Evolutionary conservation across 2,113 vertebrate genomes (phyloP).

Genomic region (Elachura formosa): DNA sequence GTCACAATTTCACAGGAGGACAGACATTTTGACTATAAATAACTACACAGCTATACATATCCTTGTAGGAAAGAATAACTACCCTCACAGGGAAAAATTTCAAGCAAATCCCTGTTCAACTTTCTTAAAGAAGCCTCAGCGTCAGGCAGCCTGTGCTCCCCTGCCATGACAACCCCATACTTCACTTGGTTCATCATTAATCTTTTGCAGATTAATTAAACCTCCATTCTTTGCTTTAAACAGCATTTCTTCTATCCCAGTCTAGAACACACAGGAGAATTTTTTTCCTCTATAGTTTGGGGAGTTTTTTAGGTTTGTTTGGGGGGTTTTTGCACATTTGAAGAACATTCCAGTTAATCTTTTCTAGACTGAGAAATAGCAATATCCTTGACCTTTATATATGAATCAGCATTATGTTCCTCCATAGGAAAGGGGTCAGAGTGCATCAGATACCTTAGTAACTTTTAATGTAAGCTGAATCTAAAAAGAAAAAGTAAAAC

Average conservation of each 20-base stretch:
- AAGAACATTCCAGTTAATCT: neutral
- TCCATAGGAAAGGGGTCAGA: neutral
- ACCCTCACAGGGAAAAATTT: neutral
- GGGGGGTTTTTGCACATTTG: neutral
- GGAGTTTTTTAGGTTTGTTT: neutral
- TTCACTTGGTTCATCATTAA: neutral
- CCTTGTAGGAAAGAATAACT: neutral
- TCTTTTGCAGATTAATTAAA: neutral
- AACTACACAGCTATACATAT: neutral
- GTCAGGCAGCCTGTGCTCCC: neutral
- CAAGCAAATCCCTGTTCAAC: neutral
- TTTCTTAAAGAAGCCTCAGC: neutral
- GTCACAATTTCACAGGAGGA: neutral
- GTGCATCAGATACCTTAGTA: neutral
- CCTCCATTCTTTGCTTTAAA: neutral
- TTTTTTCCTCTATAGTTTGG: neutral
- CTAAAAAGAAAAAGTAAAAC: neutral
- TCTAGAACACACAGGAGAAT: neutral
- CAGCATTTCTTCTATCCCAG: neutral
- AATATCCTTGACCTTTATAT: neutral
- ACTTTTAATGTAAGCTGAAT: neutral
- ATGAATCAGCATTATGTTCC: neutral
- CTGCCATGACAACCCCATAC: neutral
- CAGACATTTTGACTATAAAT: neutral
- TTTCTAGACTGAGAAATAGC: neutral